Evolutionary conservation across 2,113 vertebrate species (phyloP), one percentile per base, ranked within the genome.

Genomic region (Dipodomys spectabilis): DNA sequence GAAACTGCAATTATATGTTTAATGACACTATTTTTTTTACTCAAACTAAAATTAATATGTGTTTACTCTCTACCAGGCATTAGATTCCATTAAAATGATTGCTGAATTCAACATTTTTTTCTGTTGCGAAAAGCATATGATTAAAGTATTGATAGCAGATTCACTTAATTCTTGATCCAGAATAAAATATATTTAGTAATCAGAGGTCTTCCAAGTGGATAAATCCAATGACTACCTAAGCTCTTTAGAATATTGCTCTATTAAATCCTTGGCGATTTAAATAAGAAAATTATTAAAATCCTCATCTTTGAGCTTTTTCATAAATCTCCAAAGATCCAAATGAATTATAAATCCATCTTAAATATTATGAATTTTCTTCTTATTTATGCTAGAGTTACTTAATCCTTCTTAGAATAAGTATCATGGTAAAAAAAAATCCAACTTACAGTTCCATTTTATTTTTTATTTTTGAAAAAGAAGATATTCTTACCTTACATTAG

Each of bases 211-310:
- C n/a, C n/a, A 82, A 90, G 53, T 62, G 7, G 28, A 79, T 35
- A 96, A 93, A 74, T 95, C 28, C 25, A 65, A 32, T 67, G 93
- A 75, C 19, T 91, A 64, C 27, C 18, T 79, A 92, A 92, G 44
- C 32, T 94, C 35, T 65, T 90, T 77, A 92, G 39, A 78, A 78
- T 90, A 82, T 67, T 85, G 11, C 60, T 94, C 13, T 80, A 27
- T 85, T 39, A 79, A 94, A 95, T 91, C 30, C 67, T 22, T 82
- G 6, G 67, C 94, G 32, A 90, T 91, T 95, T 90, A 92, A 93
- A 88, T n/a, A 84, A 69, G 23, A 79, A 94, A 94, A 92, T 80
- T 9, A 71, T 44, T 60, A 88, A 60, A 92, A 88, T 86, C 82
- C 12, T 90, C 8, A 72, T 92, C 5, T 75, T 86, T 86, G 39